Evolutionary conservation across 2,113 vertebrate species (phyloP).

Genomic region (Odocoileus virginianus): DNA sequence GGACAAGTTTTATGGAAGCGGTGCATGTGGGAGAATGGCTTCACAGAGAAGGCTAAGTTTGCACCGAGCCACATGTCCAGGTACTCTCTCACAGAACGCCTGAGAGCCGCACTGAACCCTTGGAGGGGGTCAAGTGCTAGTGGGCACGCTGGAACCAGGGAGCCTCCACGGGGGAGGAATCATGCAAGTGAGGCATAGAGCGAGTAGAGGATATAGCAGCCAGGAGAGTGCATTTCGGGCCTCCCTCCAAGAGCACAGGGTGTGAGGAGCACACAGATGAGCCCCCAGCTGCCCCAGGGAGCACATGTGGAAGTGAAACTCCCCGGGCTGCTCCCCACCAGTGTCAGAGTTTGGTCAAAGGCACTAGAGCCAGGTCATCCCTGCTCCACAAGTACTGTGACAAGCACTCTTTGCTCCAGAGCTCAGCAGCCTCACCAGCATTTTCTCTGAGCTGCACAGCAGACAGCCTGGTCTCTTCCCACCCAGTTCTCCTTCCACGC

Average conservation of each 20-base stretch:
- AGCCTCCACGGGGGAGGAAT: not conserved
- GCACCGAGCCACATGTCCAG: not conserved
- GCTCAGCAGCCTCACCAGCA: not conserved
- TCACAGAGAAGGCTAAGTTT: not conserved
- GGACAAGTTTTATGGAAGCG: not conserved
- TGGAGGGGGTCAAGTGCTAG: not conserved
- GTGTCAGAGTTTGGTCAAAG: not conserved
- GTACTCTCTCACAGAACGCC: not conserved
- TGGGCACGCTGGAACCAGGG: not conserved
- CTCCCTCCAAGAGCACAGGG: not conserved
- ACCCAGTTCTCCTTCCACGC: not conserved
- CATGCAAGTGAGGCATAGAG: not conserved
- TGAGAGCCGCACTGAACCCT: not conserved
- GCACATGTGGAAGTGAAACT: not conserved
- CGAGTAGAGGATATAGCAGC: not conserved
- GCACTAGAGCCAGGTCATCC: not conserved
- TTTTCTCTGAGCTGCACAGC: not conserved
- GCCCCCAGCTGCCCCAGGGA: not conserved
- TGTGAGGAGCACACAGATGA: not conserved
- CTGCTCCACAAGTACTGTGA: not conserved
- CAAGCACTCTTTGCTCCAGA: not conserved
- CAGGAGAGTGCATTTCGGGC: not conserved
- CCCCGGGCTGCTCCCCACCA: not conserved
- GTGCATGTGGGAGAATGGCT: rapidly evolving
- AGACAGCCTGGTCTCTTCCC: not conserved